Conservation (phyloP, 2,888 invertebrate species). For the Phytoseiulus persimilis region DNA sequence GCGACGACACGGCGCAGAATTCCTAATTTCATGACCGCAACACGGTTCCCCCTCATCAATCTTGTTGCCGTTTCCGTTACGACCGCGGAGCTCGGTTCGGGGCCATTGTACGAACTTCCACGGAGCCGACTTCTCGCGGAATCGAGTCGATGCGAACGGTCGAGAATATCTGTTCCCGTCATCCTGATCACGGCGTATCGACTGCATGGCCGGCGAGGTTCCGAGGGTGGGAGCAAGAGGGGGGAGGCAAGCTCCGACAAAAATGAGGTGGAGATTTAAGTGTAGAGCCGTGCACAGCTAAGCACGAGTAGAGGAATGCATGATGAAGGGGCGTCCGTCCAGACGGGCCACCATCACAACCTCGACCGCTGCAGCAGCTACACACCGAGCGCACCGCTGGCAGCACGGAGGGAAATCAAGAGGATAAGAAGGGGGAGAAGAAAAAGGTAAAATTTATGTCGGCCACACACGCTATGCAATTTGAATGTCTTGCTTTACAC, state of each 20-base stretch:
- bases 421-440: neutral
- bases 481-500: slow-evolving; percentile 23
- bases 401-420: no score
- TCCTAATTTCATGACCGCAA: no score
- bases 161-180: no score
- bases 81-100: no score
- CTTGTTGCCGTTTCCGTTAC: no score
- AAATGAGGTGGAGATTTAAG: slow-evolving; percentile 5
- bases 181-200: neutral
- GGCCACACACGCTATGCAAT: slow-evolving; percentile 35
- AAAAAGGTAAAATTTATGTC: slow-evolving; percentile 29
- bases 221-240: neutral
- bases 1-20: no score
- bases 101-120: no score
- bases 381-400: neutral
- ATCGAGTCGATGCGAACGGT: no score
- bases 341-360: neutral
- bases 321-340: neutral
- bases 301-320: neutral
- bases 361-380: neutral
- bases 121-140: no score
- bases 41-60: no score
- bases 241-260: no score
- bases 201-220: neutral
- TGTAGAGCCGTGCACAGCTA: neutral